A percentile compares a stretch with the other conserved stretches of the same genome.
Evolutionary conservation across 2,113 vertebrate genomes (phyloP).

Genomic region (Todiramphus chloris): DNA sequence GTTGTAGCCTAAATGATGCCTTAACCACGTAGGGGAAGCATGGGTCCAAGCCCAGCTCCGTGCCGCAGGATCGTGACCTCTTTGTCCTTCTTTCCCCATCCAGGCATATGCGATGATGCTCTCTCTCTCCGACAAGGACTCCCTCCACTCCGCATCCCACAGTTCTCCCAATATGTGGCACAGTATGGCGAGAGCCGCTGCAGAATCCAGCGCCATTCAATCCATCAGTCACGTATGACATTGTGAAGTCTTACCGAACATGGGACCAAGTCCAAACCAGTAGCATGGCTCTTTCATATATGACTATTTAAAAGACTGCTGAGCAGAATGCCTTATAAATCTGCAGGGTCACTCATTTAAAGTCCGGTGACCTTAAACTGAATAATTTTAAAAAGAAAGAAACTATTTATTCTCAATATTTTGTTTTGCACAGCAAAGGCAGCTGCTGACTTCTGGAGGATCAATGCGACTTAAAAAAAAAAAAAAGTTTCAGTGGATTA

Average conservation of each 20-base stretch:
- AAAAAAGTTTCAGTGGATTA: slow-evolving; percentile 71
- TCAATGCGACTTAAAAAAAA: slow-evolving; percentile 73
- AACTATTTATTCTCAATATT: slow-evolving; percentile 98
- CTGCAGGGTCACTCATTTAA: slow-evolving; percentile 83
- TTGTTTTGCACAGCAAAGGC: slow-evolving; percentile 99
- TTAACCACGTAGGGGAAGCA: accelerated
- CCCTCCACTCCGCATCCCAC: slow-evolving; percentile 87
- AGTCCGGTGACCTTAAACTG: slow-evolving; percentile 87
- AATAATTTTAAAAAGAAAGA: slow-evolving; percentile 83
- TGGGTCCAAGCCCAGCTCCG: not conserved
- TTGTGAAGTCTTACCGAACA: slow-evolving; percentile 53
- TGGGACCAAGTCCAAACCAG: slow-evolving; percentile 83
- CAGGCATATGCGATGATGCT: slow-evolving; percentile 99
- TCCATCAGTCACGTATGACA: slow-evolving; percentile 98
- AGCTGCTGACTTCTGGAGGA: slow-evolving; percentile 91
- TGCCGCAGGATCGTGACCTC: accelerated
- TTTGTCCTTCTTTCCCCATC: not conserved
- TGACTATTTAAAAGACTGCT: slow-evolving; percentile 86
- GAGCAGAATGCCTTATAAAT: slow-evolving; percentile 91
- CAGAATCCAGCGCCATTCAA: slow-evolving; percentile 93
- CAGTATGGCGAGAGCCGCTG: slow-evolving; percentile 90
- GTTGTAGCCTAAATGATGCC: not conserved
- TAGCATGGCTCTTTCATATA: slow-evolving; percentile 78
- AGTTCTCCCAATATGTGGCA: slow-evolving; percentile 91
- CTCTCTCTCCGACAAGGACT: slow-evolving; percentile 94